Percentiles rank a stretch among this genome's conserved stretches.
Evolutionary conservation across 1,140 invertebrate species (phyloP).

Genomic region (Drosophila pseudoananassae): DNA sequence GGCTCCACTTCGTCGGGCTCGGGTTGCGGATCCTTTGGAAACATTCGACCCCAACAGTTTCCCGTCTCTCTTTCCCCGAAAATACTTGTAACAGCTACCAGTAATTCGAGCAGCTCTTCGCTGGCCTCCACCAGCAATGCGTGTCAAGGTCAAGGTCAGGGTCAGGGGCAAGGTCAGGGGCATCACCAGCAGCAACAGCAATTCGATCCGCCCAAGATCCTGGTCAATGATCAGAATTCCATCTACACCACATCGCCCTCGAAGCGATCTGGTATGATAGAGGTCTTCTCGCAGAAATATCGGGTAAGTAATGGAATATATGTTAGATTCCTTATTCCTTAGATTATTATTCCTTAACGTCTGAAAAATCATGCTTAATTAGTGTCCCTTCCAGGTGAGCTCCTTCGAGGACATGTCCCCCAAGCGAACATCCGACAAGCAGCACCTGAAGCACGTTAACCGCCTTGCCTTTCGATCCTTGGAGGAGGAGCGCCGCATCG

Average conservation of each 20-base stretch:
- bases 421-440: slow-evolving; percentile 49
- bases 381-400: slow-evolving; percentile 58
- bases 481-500: slow-evolving; percentile 83
- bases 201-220: slow-evolving; percentile 84
- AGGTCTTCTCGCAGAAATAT: slow-evolving; percentile 84
- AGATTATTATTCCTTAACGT: too few relatives aligned
- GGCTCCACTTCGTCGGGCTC: slow-evolving; percentile 73
- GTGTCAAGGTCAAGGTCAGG: slow-evolving; percentile 24
- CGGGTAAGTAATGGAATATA: slow-evolving; percentile 40
- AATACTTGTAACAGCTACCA: slow-evolving; percentile 78
- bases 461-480: slow-evolving; percentile 80
- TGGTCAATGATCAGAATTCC: slow-evolving; percentile 84
- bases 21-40: slow-evolving; percentile 56
- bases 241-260: slow-evolving; percentile 84
- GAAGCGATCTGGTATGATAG: slow-evolving; percentile 79
- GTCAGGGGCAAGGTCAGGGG: slow-evolving; percentile 14
- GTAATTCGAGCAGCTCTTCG: slow-evolving; percentile 77
- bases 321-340: too few relatives aligned
- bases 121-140: slow-evolving; percentile 58
- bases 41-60: slow-evolving; percentile 77
- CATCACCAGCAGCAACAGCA: slow-evolving; percentile 62
- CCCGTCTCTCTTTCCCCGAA: slow-evolving; percentile 79
- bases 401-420: slow-evolving; percentile 84
- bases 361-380: slow-evolving; percentile 28
- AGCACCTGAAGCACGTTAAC: slow-evolving; percentile 78